Evolutionary conservation across 2,797 vertebrate species (phyloP).

Genomic region (Enteromius viviparus): DNA sequence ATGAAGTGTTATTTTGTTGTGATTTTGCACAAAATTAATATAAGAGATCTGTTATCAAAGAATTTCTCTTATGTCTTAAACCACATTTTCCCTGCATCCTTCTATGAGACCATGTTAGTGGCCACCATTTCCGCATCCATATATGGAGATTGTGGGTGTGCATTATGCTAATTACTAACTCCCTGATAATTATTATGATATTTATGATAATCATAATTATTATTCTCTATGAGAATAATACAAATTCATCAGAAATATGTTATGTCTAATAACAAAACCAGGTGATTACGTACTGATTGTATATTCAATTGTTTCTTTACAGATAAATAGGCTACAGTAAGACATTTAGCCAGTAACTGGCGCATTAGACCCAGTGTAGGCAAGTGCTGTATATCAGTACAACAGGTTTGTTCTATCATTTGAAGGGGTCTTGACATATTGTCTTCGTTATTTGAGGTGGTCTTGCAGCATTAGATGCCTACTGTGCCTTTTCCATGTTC

Average conservation of each 20-base stretch:
- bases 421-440: constrained; percentile 30
- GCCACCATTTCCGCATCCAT: background rate
- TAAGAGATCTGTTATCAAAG: too few species aligned
- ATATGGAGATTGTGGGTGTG: background rate
- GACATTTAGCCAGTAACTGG: background rate
- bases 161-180: background rate
- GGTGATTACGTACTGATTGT: background rate
- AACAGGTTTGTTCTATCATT: constrained; percentile 41
- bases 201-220: too few species aligned
- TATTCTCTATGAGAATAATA: background rate
- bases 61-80: background rate
- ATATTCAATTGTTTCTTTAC: background rate
- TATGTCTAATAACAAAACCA: background rate
- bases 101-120: background rate
- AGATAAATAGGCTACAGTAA: background rate
- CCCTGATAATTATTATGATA: too few species aligned
- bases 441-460: constrained; percentile 13
- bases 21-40: too few species aligned
- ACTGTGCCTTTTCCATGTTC: constrained; percentile 24
- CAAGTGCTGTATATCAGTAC: background rate
- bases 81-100: background rate
- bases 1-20: background rate
- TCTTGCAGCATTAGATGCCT: constrained; percentile 39
- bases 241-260: background rate
- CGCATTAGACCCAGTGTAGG: background rate